Conservation (phyloP, 2,888 invertebrate genomes). For the Thyatira batis region DNA sequence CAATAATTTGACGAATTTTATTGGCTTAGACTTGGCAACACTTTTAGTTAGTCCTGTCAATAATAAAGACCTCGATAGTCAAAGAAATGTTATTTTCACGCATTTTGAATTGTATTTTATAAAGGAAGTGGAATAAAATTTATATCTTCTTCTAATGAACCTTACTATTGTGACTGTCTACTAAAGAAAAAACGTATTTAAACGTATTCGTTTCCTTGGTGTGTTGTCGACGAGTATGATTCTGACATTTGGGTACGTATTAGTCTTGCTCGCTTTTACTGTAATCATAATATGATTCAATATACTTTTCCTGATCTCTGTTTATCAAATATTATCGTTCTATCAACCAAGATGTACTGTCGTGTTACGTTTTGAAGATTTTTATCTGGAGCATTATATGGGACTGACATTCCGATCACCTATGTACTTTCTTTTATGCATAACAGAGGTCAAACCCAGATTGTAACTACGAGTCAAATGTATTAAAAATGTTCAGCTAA, state of each 20-base stretch:
- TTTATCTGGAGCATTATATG: neutral
- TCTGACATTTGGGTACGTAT: slow-evolving; percentile 58
- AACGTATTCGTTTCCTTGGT: neutral
- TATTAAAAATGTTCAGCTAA: neutral
- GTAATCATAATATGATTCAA: slow-evolving; percentile 33
- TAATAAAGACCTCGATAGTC: no score
- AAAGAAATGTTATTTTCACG: no score
- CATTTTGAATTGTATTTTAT: slow-evolving; percentile 20
- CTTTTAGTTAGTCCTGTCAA: no score
- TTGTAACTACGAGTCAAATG: neutral
- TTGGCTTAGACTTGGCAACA: no score
- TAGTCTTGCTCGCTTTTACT: slow-evolving; percentile 61
- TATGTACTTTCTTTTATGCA: neutral
- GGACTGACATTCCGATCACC: neutral
- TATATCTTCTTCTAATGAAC: slow-evolving; percentile 1
- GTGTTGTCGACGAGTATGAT: slow-evolving; percentile 16
- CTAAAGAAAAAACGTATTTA: neutral
- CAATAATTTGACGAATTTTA: no score
- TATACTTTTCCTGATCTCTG: slow-evolving; percentile 5
- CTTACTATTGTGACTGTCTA: neutral
- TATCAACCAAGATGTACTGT: neutral
- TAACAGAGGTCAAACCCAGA: neutral
- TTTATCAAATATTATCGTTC: slow-evolving; percentile 9
- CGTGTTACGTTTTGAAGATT: neutral
- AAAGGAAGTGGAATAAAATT: slow-evolving; percentile 40